A percentile compares a stretch with the other conserved stretches of the same genome.
phyloP scores from a whole-genome alignment of 2,113 vertebrate genomes.

The Centropus unirufus region DNA sequence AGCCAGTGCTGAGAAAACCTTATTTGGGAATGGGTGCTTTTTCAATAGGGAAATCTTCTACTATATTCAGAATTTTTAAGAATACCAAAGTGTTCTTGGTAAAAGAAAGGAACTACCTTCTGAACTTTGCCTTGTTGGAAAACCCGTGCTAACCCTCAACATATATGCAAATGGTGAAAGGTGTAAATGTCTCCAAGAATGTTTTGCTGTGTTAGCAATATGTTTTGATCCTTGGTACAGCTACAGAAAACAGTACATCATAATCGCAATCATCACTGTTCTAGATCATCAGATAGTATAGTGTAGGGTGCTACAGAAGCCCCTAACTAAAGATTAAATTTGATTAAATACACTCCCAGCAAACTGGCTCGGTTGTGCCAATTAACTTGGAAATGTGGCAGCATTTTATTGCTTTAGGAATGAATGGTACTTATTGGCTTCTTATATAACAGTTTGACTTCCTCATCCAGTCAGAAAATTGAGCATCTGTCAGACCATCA shows the following conservation, averaged over 20 bases:
- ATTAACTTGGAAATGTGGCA: not conserved
- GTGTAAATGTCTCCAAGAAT: not conserved
- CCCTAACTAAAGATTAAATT: constrained; percentile 23
- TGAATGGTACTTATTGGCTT: constrained; percentile 38
- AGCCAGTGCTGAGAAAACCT: not conserved
- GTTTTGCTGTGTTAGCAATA: not conserved
- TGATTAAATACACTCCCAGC: constrained; percentile 18
- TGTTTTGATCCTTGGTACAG: not conserved
- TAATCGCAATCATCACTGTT: not conserved
- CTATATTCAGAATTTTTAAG: not conserved
- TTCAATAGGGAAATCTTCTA: not conserved
- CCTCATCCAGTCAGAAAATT: constrained; percentile 55
- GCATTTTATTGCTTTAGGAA: constrained; percentile 33
- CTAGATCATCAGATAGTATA: not conserved
- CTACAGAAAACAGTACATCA: not conserved
- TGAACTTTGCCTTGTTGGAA: not conserved
- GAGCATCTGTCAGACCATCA: constrained; percentile 64
- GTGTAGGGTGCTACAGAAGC: constrained; percentile 19
- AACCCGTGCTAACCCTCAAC: not conserved
- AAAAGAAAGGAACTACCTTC: not conserved
- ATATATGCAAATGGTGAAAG: not conserved
- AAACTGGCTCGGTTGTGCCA: not conserved
- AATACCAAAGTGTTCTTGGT: not conserved
- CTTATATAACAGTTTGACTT: constrained; percentile 69
- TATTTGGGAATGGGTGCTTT: not conserved